Conservation (phyloP, 2,797 vertebrate genomes). For the Fringilla coelebs region DNA sequence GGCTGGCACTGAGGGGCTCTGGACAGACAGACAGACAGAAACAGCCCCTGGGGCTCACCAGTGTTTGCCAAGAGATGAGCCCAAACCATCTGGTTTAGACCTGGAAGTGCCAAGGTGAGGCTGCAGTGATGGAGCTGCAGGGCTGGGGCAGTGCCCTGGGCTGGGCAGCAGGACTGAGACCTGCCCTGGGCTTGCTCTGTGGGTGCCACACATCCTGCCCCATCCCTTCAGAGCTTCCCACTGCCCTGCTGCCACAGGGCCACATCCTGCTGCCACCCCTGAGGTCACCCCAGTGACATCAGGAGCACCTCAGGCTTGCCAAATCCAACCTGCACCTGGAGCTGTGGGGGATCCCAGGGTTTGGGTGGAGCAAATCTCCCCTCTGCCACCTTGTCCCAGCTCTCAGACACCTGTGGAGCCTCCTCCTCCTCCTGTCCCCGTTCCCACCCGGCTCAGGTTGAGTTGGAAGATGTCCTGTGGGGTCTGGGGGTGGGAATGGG, state of each 20-base stretch:
- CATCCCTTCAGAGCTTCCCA: not conserved
- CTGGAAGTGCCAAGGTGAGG: fast-evolving
- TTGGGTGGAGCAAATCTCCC: fast-evolving
- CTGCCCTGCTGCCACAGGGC: not conserved
- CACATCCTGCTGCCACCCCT: not conserved
- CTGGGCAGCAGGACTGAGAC: fast-evolving
- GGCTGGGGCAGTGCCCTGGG: fast-evolving
- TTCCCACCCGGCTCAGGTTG: fast-evolving
- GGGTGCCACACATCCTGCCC: not conserved
- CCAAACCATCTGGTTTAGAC: not conserved
- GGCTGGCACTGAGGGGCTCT: no score
- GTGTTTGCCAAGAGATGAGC: not conserved
- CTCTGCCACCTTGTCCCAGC: fast-evolving
- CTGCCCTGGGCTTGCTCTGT: not conserved
- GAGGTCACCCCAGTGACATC: not conserved
- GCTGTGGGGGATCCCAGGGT: fast-evolving
- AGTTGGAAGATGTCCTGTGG: fast-evolving
- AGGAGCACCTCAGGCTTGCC: not conserved
- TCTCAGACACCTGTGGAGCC: not conserved
- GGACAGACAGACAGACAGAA: not conserved
- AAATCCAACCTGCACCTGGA: fast-evolving
- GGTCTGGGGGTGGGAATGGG: not conserved
- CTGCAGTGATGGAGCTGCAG: not conserved
- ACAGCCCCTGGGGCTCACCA: not conserved
- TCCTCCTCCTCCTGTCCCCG: not conserved